Evolutionary conservation across 2,888 invertebrate genomes (phyloP).

Genomic region (Helleia helle): DNA sequence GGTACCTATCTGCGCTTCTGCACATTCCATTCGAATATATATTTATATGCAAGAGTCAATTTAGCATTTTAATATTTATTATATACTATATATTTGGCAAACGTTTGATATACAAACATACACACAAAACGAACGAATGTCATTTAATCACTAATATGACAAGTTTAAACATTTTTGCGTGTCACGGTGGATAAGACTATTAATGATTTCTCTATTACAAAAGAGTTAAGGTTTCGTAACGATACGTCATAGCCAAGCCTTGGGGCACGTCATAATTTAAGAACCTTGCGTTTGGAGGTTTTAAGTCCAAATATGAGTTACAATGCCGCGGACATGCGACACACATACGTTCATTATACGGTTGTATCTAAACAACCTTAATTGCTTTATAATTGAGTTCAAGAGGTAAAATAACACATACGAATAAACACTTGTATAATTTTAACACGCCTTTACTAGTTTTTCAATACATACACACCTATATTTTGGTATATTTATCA

Average conservation of each 20-base stretch:
- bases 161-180: no score
- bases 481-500: no score
- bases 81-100: conserved; percentile 36
- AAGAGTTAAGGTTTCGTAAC: no score
- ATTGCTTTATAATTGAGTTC: not conserved
- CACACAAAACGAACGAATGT: not conserved
- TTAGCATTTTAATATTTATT: conserved; percentile 41
- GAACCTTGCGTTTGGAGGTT: not conserved
- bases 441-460: no score
- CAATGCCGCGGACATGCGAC: not conserved
- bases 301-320: conserved; percentile 8
- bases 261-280: conserved; percentile 2
- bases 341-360: not conserved
- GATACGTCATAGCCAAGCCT: no score
- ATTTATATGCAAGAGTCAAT: conserved; percentile 68
- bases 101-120: conserved; percentile 25
- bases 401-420: not conserved
- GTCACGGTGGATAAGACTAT: no score
- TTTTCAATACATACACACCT: no score
- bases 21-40: conserved; percentile 61
- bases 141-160: no score
- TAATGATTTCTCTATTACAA: not conserved
- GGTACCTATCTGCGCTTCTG: conserved; percentile 67
- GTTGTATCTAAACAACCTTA: not conserved
- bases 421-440: no score